Evolutionary conservation across 2,888 invertebrate genomes (phyloP), one percentile per base, ranked within the genome.

Genomic region (Tinea semifulvella): DNA sequence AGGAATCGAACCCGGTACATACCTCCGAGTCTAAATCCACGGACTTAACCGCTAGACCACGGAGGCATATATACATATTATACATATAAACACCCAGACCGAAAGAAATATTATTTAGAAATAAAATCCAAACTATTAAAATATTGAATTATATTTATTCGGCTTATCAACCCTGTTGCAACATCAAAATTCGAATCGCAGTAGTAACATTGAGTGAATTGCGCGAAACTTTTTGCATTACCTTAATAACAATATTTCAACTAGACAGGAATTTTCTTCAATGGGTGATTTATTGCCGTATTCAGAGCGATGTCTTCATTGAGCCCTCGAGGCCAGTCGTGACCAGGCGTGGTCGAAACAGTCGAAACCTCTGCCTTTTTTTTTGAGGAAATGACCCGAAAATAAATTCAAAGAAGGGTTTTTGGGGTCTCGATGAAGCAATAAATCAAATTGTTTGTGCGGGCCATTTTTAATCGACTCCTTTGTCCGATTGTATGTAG

Each of bases 381-480:
- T n/a, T 35, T 16, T 36, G 25, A 22, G 44, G 52, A 53, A 62
- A 61, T 68, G 67, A 71, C 68, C 75, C 68, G 56, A 70, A 76
- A 70, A 68, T 60, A 63, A 57, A 60, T 61, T 64, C 59, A 63
- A 65, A 65, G 59, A 52, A 54, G 52, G 52, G 42, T 42, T 40
- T 43, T 47, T 43, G 49, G 44, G 55, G 56, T 65, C 61, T 63
- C 65, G 65, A 72, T 69, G 61, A 68, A 68, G 75, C 58, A 65
- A 76, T 79, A 75, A 75, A 79, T 79, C 75, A 77, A 66, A 68
- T 62, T 64, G 65, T 63, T 69, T 74, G 65, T 69, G 59, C 58
- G 57, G 57, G 31, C 31, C 13, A 40, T 22, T 40, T 22, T 40
- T 40, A 40, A 40, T 40, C 40, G 40, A 2, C 22, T 20, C 40